Percentiles rank a stretch among this genome's conserved stretches.
Conservation (phyloP, 2,888 invertebrate species). For the Tholera decimalis region DNA sequence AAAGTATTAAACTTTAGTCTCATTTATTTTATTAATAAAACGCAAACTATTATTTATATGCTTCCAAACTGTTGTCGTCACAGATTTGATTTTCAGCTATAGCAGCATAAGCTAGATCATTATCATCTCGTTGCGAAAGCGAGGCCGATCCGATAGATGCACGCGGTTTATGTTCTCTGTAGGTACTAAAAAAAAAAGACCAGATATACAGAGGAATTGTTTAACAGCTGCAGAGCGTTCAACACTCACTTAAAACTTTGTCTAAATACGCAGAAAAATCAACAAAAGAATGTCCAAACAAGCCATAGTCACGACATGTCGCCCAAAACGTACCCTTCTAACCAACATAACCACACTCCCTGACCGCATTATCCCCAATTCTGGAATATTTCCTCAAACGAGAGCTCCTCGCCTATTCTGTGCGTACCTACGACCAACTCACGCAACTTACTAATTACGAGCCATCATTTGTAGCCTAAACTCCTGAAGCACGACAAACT, state of each 20-base stretch:
- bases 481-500: constrained; percentile 69
- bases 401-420: constrained; percentile 55
- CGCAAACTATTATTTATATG: neutral
- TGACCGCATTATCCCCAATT: constrained; percentile 59
- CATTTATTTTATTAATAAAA: neutral
- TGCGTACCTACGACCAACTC: constrained; percentile 59
- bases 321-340: constrained; percentile 38
- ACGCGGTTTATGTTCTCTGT: too few species aligned
- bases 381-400: constrained; percentile 61
- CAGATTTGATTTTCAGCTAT: too few species aligned
- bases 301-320: constrained; percentile 30
- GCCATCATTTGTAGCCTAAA: constrained; percentile 72
- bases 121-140: too few species aligned
- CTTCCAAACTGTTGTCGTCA: too few species aligned
- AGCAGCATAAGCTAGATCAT: too few species aligned
- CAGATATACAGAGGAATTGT: too few species aligned
- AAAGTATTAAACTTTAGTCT: neutral
- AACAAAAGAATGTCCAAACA: constrained; percentile 25
- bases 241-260: neutral
- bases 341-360: constrained; percentile 31
- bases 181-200: too few species aligned
- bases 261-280: neutral
- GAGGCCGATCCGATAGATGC: too few species aligned
- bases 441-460: constrained; percentile 73
- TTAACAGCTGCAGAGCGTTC: neutral